These are phyloP conservation scores for Chionomys nivalis DNA, from an alignment of 2,113 vertebrate species.

Conservation along the genomic window DNA sequence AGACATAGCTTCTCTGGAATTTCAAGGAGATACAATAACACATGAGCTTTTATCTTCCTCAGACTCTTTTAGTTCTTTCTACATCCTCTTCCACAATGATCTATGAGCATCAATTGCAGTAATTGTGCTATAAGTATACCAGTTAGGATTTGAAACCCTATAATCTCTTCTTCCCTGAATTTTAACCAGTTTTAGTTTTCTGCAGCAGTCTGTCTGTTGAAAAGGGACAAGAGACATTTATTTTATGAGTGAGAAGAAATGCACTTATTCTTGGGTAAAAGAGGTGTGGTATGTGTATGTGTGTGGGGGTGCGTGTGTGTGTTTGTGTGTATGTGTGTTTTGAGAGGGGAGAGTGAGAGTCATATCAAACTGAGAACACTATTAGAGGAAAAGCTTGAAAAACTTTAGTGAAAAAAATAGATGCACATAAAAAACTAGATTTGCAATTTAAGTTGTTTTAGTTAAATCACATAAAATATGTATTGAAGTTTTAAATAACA, in stretches of 20 bases:
- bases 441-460: constrained; percentile 7
- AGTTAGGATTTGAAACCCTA: background rate
- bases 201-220: background rate
- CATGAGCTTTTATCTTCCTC: background rate
- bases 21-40: background rate
- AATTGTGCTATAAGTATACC: background rate
- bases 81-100: background rate
- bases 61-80: background rate
- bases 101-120: background rate
- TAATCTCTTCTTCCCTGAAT: background rate
- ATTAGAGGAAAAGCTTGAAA: background rate
- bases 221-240: background rate
- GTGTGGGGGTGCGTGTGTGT: background rate
- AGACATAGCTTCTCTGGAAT: background rate
- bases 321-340: background rate
- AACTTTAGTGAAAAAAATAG: background rate
- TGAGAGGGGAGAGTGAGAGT: background rate
- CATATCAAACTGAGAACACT: background rate
- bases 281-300: background rate
- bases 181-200: background rate
- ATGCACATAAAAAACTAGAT: background rate
- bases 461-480: background rate
- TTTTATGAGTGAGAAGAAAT: background rate
- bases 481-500: constrained; percentile 39
- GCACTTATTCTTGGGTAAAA: background rate